Evolutionary conservation across 2,888 invertebrate genomes (phyloP).

Genomic region (Eupithecia pulchellata): DNA sequence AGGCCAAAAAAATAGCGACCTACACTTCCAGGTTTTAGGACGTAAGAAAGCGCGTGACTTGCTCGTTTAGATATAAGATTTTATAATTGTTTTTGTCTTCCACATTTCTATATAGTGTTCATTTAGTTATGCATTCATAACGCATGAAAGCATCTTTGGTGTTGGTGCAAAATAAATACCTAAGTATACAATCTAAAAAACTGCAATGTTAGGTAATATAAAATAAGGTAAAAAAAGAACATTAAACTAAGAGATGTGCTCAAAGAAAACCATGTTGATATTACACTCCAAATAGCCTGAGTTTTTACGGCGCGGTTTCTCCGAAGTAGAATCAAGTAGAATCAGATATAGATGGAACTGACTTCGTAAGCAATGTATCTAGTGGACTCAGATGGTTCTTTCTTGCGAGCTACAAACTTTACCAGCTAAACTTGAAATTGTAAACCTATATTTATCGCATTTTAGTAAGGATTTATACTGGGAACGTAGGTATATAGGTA

Average conservation of each 20-base stretch:
- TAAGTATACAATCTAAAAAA: background rate
- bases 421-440: constrained; percentile 11
- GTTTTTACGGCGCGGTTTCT: background rate
- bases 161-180: too few relatives aligned
- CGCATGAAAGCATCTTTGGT: too few relatives aligned
- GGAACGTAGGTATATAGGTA: too few relatives aligned
- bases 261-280: background rate
- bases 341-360: constrained; percentile 25
- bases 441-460: constrained; percentile 1
- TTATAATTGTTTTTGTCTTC: too few relatives aligned
- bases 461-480: background rate
- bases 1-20: too few relatives aligned
- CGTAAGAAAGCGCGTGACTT: too few relatives aligned
- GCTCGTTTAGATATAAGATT: too few relatives aligned
- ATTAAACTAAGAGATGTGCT: background rate
- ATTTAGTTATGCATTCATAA: too few relatives aligned
- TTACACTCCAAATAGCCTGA: constrained; percentile 1
- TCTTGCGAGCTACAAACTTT: constrained; percentile 17
- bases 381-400: constrained; percentile 28
- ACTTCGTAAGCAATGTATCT: constrained; percentile 28
- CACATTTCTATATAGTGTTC: too few relatives aligned
- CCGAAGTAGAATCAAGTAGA: constrained; percentile 27
- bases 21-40: too few relatives aligned
- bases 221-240: background rate
- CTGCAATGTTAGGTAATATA: background rate